phyloP scores from a whole-genome alignment of 2,113 vertebrate genomes.

The Callipepla californica region DNA sequence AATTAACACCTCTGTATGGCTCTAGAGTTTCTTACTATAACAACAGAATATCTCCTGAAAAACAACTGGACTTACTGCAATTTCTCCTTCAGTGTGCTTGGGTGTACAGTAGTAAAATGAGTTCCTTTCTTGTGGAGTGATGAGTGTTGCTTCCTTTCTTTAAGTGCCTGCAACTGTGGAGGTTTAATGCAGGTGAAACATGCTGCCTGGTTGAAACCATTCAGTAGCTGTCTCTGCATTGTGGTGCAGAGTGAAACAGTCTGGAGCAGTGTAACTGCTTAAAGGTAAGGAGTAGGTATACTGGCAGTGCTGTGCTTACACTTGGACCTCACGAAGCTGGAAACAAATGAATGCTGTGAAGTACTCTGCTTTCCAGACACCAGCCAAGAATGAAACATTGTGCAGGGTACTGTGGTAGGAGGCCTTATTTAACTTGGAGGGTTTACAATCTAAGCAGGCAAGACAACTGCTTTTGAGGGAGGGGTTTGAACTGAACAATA shows the following conservation, averaged over 20 bases:
- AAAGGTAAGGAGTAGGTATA: not conserved
- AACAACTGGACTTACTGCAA: not conserved
- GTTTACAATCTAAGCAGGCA: not conserved
- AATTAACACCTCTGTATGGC: not conserved
- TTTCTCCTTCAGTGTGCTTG: not conserved
- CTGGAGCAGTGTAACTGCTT: not conserved
- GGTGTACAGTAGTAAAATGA: not conserved
- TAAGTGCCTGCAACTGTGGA: not conserved
- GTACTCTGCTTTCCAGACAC: not conserved
- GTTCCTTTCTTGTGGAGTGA: not conserved
- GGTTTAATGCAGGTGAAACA: not conserved
- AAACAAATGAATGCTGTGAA: slow-evolving; percentile 2
- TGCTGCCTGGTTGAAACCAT: not conserved
- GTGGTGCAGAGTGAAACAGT: not conserved
- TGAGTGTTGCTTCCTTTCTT: not conserved
- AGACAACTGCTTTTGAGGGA: not conserved
- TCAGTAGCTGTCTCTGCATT: not conserved
- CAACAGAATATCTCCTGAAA: not conserved
- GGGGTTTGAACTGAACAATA: not conserved
- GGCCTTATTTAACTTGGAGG: not conserved
- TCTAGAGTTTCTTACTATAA: not conserved
- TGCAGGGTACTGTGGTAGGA: not conserved
- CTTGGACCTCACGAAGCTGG: not conserved
- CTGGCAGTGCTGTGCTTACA: not conserved
- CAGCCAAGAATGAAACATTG: not conserved